Evolutionary conservation across 2,888 invertebrate genomes (phyloP), one percentile per base, ranked within the genome.

Genomic region (Drosophila histrio): DNA sequence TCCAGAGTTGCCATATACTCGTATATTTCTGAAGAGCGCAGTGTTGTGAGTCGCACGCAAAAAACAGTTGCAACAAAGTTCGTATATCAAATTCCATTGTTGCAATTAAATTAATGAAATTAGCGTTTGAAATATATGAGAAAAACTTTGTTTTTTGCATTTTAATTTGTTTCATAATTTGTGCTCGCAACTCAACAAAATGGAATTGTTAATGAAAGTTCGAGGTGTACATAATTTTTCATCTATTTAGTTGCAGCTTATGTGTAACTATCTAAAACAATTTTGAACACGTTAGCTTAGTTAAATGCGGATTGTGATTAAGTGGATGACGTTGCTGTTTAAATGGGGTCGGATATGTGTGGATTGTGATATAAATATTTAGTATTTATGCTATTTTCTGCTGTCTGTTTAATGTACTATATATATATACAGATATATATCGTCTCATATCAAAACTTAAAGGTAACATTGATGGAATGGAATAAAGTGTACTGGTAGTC

Each of bases 1-100:
- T 32, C 15, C 22, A 38, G 34, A 9, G 47, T 49, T 49, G 36
- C 50, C 26, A 38, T 7, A 24, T 24, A n/a, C n/a, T n/a, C n/a
- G n/a, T 26, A 24, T 9, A 21, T 28, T 19, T 38, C 11, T 11
- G 3, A 8, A 30, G 7, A 13, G 13, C 2, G n/a, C 7, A 21
- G 9, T 17, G 1, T 6, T 11, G 6, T 15, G 11, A 24, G 2
- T 36, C 22, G n/a, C n/a, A n/a, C n/a, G n/a, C n/a, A n/a, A n/a
- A 22, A 13, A 22, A 22, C 5, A 22, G n/a, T 13, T 9, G 11
- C 11, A 21, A 17, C n/a, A 19, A 13, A 38, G 19, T 36, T 34
- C 6, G 0, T 17, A 11, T 22, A 22, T 49, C 9, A 22, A 34
- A 36, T 24, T 22, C 8, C 0, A 26, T 52, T 50, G 50, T 50